Evolutionary conservation across 2,113 vertebrate species (phyloP), one percentile per base, ranked within the genome.

Genomic region (Tretioscincus oriximinensis): DNA sequence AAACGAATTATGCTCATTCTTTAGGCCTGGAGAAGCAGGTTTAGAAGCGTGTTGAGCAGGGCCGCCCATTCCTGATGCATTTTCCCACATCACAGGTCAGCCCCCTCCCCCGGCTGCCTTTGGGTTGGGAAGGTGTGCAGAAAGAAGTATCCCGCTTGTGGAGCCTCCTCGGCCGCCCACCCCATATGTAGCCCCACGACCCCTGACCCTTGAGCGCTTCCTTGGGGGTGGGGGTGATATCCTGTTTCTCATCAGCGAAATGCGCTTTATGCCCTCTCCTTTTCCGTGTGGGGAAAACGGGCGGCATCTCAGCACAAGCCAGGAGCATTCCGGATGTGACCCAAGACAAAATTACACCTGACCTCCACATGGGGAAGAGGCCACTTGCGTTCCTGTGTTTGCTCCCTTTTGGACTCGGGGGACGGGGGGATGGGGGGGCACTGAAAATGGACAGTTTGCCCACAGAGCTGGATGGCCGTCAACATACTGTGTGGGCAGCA

Each of bases 341-440:
- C 90, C 90, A 85, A 88, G 91, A 87, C 90, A 88, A 90, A 91
- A 93, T 92, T 91, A 89, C 84, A 87, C 79, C 92, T 91, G 92
- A 91, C 92, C 88, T 89, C 90, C 87, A 90, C 90, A 84, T 79
- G 71, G 45, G 10, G 85, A 82, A 20, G 87, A 90, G 90, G 87
- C 65, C 91, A 91, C 89, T 87, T 74, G 84, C 80, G 92, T 89
- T 92, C 91, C 86, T 89, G 89, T 16, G 86, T 16, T 90, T 89
- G 91, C 88, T 85, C 86, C 88, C 85, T 92, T 91, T 91, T 91
- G 90, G 90, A 88, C n/a, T n/a, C n/a, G n/a, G n/a, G n/a, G n/a
- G n/a, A n/a, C n/a, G n/a, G n/a, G n/a, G n/a, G n/a, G n/a, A n/a
- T n/a, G n/a, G n/a, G 88, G 12, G 3, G 10, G 8, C 14, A 12